phyloP scores from a whole-genome alignment of 2,888 invertebrate species.

The Thera britannica region DNA sequence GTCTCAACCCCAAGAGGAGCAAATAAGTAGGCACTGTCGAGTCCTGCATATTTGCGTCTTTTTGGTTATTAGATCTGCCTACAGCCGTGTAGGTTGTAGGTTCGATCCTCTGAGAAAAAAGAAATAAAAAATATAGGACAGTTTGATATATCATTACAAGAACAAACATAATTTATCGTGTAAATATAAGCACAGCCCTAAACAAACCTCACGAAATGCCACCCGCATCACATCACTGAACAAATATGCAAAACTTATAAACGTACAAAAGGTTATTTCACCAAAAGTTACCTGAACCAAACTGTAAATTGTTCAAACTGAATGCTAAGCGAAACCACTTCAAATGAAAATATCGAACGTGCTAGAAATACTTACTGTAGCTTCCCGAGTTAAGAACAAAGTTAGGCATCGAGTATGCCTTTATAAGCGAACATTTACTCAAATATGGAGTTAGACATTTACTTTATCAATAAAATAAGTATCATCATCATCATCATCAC shows the following conservation, averaged over 20 bases:
- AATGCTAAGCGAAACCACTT: conserved; percentile 27
- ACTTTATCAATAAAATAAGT: too few species aligned
- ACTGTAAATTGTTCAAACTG: conserved; percentile 23
- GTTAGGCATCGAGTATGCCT: background rate
- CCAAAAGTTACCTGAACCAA: conserved; percentile 20
- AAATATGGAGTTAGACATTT: background rate
- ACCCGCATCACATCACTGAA: conserved; percentile 4
- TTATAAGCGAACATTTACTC: background rate
- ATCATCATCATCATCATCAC: too few species aligned
- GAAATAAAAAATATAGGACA: too few species aligned
- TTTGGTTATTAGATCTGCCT: too few species aligned
- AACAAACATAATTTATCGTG: too few species aligned
- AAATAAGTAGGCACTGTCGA: too few species aligned
- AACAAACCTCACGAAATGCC: background rate
- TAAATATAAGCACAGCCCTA: background rate
- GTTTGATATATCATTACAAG: too few species aligned
- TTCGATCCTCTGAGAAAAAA: too few species aligned
- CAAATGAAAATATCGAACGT: conserved; percentile 29
- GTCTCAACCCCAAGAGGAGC: too few species aligned
- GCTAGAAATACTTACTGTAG: conserved; percentile 23
- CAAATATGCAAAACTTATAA: conserved; percentile 9
- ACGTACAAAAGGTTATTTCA: conserved; percentile 8
- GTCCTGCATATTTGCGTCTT: too few species aligned
- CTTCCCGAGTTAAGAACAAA: conserved; percentile 5
- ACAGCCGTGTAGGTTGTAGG: too few species aligned